A percentile compares a stretch with the other conserved stretches of the same genome.
These are phyloP conservation scores for Camptogramma bilineatum DNA, from an alignment of 2,888 invertebrate species.

Conservation along the genomic window DNA sequence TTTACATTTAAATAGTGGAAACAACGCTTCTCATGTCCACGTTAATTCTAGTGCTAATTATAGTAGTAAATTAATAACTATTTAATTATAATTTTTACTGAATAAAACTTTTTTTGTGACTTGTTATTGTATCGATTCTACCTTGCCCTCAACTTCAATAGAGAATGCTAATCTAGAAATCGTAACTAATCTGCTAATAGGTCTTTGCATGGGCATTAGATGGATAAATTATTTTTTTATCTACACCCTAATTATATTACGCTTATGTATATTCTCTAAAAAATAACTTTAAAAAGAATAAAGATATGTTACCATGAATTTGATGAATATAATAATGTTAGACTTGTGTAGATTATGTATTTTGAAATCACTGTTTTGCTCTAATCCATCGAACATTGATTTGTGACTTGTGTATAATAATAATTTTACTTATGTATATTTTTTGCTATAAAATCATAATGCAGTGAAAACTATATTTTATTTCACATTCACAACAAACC, in stretches of 20 bases:
- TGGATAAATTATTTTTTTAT: slow-evolving; percentile 15
- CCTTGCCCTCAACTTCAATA: slow-evolving; percentile 51
- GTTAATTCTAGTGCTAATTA: slow-evolving; percentile 69
- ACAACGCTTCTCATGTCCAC: slow-evolving; percentile 57
- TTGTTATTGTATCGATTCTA: slow-evolving; percentile 67
- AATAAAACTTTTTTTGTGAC: slow-evolving; percentile 72
- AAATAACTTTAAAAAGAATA: slow-evolving; percentile 26
- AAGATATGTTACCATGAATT: slow-evolving; percentile 35
- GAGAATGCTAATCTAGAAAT: not conserved
- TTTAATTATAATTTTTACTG: slow-evolving; percentile 71
- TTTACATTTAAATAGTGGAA: slow-evolving; percentile 51
- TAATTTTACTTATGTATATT: slow-evolving; percentile 81
- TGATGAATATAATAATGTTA: slow-evolving; percentile 41
- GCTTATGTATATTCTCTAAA: slow-evolving; percentile 33
- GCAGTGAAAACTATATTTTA: slow-evolving; percentile 76
- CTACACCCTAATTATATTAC: slow-evolving; percentile 20
- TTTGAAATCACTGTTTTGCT: slow-evolving; percentile 52
- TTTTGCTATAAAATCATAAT: slow-evolving; percentile 84
- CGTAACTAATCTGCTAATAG: slow-evolving; percentile 10
- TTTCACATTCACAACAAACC: slow-evolving; percentile 45
- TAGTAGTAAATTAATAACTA: slow-evolving; percentile 69
- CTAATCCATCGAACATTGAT: slow-evolving; percentile 69
- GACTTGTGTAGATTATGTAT: slow-evolving; percentile 47
- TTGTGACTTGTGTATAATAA: slow-evolving; percentile 78
- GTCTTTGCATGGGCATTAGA: slow-evolving; percentile 20